Evolutionary conservation across 2,113 vertebrate genomes (phyloP), one percentile per base, ranked within the genome.

Genomic region (Thalassarche chlororhynchos): DNA sequence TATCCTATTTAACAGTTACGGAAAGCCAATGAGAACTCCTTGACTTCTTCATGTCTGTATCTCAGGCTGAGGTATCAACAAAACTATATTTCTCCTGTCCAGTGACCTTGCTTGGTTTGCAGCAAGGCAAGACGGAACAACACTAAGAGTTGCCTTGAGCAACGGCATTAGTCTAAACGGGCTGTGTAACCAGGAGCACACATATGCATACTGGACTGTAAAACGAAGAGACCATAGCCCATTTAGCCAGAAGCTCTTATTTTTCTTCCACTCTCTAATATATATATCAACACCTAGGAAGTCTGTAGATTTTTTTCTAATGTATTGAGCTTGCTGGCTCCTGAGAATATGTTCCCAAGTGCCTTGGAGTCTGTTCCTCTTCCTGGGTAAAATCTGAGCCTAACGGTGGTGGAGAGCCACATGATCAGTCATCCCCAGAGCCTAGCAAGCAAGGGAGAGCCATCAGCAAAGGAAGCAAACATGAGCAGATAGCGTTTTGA

Each of bases 341-440:
- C n/a, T 55, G 49, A 55, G 40, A 79, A 79, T 0, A 0, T 64
- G 29, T 66, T 47, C 8, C 17, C 2, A 4, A 86, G 42, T 0
- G 2, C 47, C 31, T 28, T 54, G 18, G 14, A 12, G 29, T 29
- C 32, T 29, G 16, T 3, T 46, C 2, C 49, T 55, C 16, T 47
- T 19, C 51, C 11, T 66, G 14, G 61, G 29, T 47, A 47, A 75
- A 75, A 47, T 85, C 34, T 74, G 34, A 32, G 32, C 20, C 38
- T 72, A 52, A 31, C 36, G 16, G 9, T 84, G 14, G 19, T 36
- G 20, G n/a, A n/a, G 3, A 57, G 8, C 5, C 16, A 25, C 25
- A 31, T n/a, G 7, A 25, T 10, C 18, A 29, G 57, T 46, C 34
- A 57, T 49, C 25, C 10, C 29, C 42, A 80, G n/a, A 29, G n/a